Evolutionary conservation across 35 echinoderm and acorn worm species (phyloP).

Genomic region (Antedon bifida): DNA sequence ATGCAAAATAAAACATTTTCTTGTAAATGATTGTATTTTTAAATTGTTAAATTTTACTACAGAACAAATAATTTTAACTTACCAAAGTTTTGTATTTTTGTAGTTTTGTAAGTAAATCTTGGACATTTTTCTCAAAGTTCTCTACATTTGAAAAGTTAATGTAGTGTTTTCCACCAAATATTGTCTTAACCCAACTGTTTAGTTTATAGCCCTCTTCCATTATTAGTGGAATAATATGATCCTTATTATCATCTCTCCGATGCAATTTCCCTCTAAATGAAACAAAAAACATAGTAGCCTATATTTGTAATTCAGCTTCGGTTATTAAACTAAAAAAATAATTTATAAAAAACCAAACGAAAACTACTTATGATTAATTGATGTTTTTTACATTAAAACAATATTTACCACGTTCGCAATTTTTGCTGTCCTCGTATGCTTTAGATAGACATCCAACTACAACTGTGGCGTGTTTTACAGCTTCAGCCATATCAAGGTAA

Average conservation of each 20-base stretch:
- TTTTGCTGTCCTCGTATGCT: background rate
- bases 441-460: background rate
- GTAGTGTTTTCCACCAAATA: background rate
- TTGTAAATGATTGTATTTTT: too few species aligned
- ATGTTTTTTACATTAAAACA: too few species aligned
- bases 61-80: background rate
- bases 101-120: background rate
- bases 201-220: background rate
- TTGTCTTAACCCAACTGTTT: background rate
- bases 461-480: background rate
- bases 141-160: background rate
- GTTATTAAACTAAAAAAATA: too few species aligned
- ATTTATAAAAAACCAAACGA: too few species aligned
- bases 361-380: too few species aligned
- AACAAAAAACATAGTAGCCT: too few species aligned
- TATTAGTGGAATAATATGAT: background rate
- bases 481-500: background rate
- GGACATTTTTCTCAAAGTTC: background rate
- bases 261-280: background rate
- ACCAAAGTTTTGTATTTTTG: background rate
- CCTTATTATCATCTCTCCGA: background rate
- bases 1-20: too few species aligned
- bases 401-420: background rate
- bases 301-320: too few species aligned
- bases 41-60: too few species aligned